Percentiles rank a stretch among this genome's conserved stretches.
Evolutionary conservation across 2,113 vertebrate genomes (phyloP).

Genomic region (Aegithalos caudatus): DNA sequence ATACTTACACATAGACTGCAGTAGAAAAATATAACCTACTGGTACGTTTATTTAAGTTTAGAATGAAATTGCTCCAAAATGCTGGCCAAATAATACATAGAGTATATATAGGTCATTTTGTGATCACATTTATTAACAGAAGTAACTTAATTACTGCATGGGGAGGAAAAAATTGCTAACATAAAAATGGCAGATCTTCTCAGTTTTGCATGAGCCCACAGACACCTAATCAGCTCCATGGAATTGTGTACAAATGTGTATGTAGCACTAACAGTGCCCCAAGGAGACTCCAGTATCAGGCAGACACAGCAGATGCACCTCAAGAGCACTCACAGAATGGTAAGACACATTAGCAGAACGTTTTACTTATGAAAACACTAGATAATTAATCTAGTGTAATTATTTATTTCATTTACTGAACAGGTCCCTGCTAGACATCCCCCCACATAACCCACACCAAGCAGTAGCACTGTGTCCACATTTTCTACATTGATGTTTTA

Average conservation of each 20-base stretch:
- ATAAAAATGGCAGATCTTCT: neutral
- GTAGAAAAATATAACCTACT: neutral
- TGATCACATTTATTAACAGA: neutral
- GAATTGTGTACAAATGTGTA: neutral
- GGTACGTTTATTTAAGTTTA: neutral
- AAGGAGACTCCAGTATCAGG: neutral
- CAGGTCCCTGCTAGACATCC: neutral
- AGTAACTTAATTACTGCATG: neutral
- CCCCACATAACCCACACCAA: neutral
- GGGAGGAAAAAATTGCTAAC: neutral
- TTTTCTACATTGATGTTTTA: neutral
- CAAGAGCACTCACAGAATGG: neutral
- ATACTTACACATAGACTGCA: neutral
- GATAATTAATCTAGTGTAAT: neutral
- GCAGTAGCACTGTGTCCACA: accelerated
- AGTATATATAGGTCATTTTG: neutral
- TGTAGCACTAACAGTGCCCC: neutral
- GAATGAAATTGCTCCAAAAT: neutral
- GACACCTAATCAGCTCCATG: neutral
- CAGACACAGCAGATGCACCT: neutral
- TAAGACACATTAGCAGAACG: neutral
- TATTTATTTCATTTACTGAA: neutral
- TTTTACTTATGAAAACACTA: neutral
- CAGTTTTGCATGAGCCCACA: neutral
- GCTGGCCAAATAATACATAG: neutral